These are phyloP conservation scores for Cephus nigrinus DNA, from an alignment of 2,888 invertebrate genomes.

Conservation along the genomic window DNA sequence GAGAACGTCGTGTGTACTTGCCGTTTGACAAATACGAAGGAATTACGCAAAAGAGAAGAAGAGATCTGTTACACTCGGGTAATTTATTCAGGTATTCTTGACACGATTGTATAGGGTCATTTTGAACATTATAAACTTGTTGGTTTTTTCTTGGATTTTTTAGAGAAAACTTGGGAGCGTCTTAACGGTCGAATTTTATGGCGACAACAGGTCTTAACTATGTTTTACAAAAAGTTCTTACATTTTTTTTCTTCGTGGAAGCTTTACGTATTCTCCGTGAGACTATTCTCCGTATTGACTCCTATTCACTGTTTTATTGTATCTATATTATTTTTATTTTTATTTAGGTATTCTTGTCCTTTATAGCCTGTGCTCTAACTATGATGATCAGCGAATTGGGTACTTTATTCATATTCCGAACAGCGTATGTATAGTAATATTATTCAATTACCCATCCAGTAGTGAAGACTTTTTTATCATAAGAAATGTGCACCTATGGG, in stretches of 20 bases:
- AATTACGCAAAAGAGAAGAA: slow-evolving; percentile 28
- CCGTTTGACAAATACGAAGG: slow-evolving; percentile 18
- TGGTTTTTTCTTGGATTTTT: neutral
- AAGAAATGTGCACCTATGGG: neutral
- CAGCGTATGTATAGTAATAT: neutral
- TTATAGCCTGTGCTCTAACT: neutral
- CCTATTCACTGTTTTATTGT: neutral
- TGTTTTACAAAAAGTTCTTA: slow-evolving; percentile 35
- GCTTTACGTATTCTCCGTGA: slow-evolving; percentile 31
- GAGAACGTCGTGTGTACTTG: slow-evolving; percentile 25
- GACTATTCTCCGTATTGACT: neutral
- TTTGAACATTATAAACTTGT: neutral
- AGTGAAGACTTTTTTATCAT: neutral
- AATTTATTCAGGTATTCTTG: slow-evolving; percentile 3
- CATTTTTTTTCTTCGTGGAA: slow-evolving; percentile 32
- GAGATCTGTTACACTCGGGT: slow-evolving; percentile 23
- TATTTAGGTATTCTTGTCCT: neutral
- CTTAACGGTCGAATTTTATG: slow-evolving; percentile 14
- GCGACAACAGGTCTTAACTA: slow-evolving; percentile 30
- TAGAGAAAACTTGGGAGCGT: slow-evolving; percentile 25
- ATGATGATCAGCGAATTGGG: neutral
- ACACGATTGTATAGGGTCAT: neutral
- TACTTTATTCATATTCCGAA: neutral
- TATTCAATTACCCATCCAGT: neutral
- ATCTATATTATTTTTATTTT: neutral